Evolutionary conservation across 1,140 invertebrate genomes (phyloP), one percentile per base, ranked within the genome.

Genomic region (Trachymyrmex cornetzi): DNA sequence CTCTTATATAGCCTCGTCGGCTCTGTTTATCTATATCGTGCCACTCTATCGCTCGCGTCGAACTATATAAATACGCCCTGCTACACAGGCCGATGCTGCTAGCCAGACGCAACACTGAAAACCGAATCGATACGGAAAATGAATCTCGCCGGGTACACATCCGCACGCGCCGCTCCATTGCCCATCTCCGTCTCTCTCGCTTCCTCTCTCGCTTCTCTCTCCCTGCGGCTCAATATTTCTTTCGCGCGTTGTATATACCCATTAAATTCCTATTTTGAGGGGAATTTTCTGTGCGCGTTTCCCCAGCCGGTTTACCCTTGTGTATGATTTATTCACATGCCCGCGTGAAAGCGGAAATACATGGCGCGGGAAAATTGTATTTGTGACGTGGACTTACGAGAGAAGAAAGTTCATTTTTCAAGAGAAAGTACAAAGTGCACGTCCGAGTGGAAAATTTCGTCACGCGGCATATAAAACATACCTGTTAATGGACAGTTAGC

Each of bases 81-180:
- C 3, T 64, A 30, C 16, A 64, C 50, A 7, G 22, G 38, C 24
- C 12, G 67, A 71, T 59, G 22, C 66, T 59, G 79, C 48, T n/a
- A 66, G n/a, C 50, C 79, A 82, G 80, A 82, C 80, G 79, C 66
- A 82, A 72, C 53, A 74, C 67, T 61, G 67, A 61, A 82, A 82
- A 74, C 67, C 53, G 14, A 82, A 74, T 82, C 80, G 80, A 82
- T 82, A 82, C 67, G 67, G 80, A 82, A 82, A 82, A 82, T 82
- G 80, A 82, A 59, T 82, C 67, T 71, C 66, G 27, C 44, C 24
- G 22, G 34, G 34, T 82, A 82, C 66, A 82, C 79, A 82, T 59
- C 24, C 67, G 38, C 67, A 27, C 34, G 53, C 66, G 50, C 63
- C 24, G 24, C 30, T 34, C 64, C n/a, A 14, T 63, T 19, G 7